These are phyloP conservation scores for Rhipidura dahli DNA, from an alignment of 2,113 vertebrate species.

Conservation along the genomic window DNA sequence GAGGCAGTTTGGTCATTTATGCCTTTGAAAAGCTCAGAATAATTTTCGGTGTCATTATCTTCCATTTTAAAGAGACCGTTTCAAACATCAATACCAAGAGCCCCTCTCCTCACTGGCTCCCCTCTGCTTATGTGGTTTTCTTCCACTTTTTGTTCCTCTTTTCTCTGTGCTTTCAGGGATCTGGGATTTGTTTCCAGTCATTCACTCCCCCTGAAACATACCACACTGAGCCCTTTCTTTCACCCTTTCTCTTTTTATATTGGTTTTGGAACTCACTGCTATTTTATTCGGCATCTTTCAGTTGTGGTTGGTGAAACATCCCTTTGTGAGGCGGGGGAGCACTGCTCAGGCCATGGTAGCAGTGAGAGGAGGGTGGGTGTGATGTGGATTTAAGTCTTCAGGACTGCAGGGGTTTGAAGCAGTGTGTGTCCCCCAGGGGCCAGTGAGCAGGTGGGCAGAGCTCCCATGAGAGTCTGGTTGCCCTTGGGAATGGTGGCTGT, in stretches of 20 bases:
- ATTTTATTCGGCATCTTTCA: neutral
- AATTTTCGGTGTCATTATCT: constrained; percentile 78
- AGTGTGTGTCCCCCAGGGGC: accelerated
- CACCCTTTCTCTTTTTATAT: neutral
- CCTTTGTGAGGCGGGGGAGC: neutral
- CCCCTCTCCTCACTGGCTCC: neutral
- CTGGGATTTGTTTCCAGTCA: neutral
- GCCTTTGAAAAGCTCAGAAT: constrained; percentile 79
- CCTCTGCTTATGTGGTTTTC: constrained; percentile 16
- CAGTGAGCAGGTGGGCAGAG: neutral
- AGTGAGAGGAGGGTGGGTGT: neutral
- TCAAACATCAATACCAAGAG: constrained; percentile 61
- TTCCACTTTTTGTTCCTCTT: constrained; percentile 43
- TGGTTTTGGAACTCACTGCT: neutral
- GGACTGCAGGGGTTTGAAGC: neutral
- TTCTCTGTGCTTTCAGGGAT: constrained; percentile 5
- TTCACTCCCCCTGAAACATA: neutral
- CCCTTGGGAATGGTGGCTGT: accelerated
- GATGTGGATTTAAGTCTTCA: neutral
- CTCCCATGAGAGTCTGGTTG: neutral
- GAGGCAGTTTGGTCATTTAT: constrained; percentile 81
- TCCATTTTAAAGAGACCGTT: constrained; percentile 73
- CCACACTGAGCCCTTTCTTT: neutral
- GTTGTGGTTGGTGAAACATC: neutral
- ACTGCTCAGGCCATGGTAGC: accelerated